Conservation (phyloP, 35 echinoderm and acorn worm species). For the Strongylocentrotus purpuratus region DNA sequence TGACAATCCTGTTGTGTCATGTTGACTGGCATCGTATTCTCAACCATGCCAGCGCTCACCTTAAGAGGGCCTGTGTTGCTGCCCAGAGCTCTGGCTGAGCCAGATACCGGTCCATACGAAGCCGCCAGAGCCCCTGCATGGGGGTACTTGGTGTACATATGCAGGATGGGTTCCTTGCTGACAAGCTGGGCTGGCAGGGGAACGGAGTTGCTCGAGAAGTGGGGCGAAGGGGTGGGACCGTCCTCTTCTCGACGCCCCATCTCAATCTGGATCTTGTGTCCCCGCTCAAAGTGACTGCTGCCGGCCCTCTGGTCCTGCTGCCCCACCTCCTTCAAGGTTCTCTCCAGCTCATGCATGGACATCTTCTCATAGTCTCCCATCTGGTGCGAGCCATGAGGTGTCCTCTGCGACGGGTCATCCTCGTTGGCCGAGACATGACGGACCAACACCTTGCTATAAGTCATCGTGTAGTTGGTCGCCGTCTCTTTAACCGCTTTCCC, state of each 20-base stretch:
- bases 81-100: slow-evolving; percentile 23
- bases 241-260: slow-evolving; percentile 64
- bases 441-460: slow-evolving; percentile 71
- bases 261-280: slow-evolving; percentile 79
- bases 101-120: neutral
- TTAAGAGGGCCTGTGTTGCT: slow-evolving; percentile 51
- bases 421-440: slow-evolving; percentile 67
- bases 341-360: slow-evolving; percentile 66
- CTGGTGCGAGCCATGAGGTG: slow-evolving; percentile 61
- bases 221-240: neutral
- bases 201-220: neutral
- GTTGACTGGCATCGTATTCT: slow-evolving; percentile 73
- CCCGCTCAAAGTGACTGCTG: slow-evolving; percentile 68
- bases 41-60: slow-evolving; percentile 63
- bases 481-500: slow-evolving; percentile 55
- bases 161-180: slow-evolving; percentile 30
- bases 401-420: neutral
- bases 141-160: neutral
- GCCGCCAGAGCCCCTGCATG: neutral
- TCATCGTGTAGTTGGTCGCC: slow-evolving; percentile 81
- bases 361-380: slow-evolving; percentile 79
- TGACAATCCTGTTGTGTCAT: slow-evolving; percentile 80
- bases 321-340: slow-evolving; percentile 65
- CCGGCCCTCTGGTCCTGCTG: slow-evolving; percentile 77
- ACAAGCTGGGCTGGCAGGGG: neutral